These are phyloP conservation scores for Tapirus terrestris DNA, from an alignment of 2,113 vertebrate genomes.

Conservation along the genomic window DNA sequence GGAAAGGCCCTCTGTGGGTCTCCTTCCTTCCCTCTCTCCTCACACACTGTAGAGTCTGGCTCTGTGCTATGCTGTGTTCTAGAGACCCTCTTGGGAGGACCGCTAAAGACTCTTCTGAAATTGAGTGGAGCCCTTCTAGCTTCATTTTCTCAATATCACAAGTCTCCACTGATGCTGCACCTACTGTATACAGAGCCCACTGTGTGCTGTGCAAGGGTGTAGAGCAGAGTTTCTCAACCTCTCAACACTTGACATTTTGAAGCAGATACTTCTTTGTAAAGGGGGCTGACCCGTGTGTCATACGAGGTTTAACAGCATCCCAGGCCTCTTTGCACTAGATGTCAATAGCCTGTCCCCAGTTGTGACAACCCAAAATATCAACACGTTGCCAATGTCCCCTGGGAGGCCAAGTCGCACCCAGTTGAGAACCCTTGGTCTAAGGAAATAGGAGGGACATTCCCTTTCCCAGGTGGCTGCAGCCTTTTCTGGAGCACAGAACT, in stretches of 20 bases:
- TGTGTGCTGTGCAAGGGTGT: fast-evolving
- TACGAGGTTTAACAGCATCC: background rate
- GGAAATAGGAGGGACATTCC: background rate
- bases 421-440: background rate
- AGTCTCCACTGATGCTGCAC: fast-evolving
- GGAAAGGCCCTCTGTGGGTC: background rate
- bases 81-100: background rate
- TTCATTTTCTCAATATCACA: background rate
- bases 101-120: background rate
- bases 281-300: no score
- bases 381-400: fast-evolving
- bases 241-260: fast-evolving
- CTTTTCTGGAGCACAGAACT: background rate
- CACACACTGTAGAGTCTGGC: fast-evolving
- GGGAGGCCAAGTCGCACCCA: background rate
- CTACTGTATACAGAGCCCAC: background rate
- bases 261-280: background rate
- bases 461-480: background rate
- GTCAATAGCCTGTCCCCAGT: no score
- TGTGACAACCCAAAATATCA: background rate
- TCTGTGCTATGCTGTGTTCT: background rate
- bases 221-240: background rate
- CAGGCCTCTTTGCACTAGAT: background rate
- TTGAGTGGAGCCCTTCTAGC: background rate
- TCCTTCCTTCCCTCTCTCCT: background rate